Percentiles rank a stretch among this genome's conserved stretches.
Conservation (phyloP, 2,888 invertebrate genomes). For the Acleris holmiana region DNA sequence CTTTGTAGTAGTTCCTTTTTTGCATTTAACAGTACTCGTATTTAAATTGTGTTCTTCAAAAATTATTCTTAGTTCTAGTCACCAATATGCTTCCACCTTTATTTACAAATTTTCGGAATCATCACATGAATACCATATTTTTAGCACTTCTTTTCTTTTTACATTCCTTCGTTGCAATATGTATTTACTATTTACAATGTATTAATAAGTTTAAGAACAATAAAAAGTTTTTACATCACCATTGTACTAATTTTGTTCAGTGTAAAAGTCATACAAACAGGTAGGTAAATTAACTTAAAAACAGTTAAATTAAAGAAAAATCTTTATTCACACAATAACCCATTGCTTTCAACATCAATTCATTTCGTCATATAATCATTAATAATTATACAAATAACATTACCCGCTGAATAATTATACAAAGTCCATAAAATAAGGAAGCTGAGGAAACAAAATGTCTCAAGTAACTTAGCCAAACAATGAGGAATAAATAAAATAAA, state of each 20-base stretch:
- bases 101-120: constrained; percentile 48
- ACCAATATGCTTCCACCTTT: constrained; percentile 64
- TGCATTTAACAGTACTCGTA: constrained; percentile 62
- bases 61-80: constrained; percentile 72
- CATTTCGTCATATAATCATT: constrained; percentile 57
- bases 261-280: no score
- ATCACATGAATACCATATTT: constrained; percentile 53
- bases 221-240: constrained; percentile 56
- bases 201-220: constrained; percentile 48
- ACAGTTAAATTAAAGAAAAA: constrained; percentile 42
- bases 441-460: constrained; percentile 75
- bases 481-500: constrained; percentile 35
- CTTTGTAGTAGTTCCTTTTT: constrained; percentile 60
- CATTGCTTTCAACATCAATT: constrained; percentile 56
- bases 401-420: constrained; percentile 48
- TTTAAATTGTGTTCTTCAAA: constrained; percentile 52
- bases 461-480: constrained; percentile 39
- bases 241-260: constrained; percentile 38
- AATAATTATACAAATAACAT: constrained; percentile 36
- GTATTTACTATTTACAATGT: constrained; percentile 57
- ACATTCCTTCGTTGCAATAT: constrained; percentile 68
- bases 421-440: constrained; percentile 67
- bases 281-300: constrained; percentile 7
- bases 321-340: constrained; percentile 61
- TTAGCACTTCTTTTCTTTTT: constrained; percentile 45